Evolutionary conservation across 2,113 vertebrate species (phyloP).

Genomic region (Rhabdornis inornatus): DNA sequence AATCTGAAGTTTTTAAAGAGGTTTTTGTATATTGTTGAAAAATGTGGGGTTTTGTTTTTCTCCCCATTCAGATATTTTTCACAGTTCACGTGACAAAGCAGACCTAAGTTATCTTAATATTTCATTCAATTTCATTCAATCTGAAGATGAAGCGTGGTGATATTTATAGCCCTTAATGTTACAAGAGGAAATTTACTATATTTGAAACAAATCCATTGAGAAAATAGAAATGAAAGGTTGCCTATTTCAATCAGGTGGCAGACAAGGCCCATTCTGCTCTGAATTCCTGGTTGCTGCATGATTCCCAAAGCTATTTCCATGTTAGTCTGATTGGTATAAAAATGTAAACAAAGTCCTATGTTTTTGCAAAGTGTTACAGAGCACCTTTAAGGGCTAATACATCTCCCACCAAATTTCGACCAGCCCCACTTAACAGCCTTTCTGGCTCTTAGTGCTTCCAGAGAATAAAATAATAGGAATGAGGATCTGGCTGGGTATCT

Average conservation of each 20-base stretch:
- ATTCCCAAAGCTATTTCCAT: neutral
- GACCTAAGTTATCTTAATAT: neutral
- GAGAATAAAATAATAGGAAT: neutral
- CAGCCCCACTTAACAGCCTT: neutral
- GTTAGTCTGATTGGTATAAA: neutral
- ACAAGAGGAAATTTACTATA: neutral
- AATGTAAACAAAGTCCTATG: neutral
- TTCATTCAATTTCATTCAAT: neutral
- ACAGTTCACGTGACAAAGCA: neutral
- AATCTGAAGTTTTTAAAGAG: neutral
- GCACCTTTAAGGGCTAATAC: neutral
- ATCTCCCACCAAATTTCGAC: neutral
- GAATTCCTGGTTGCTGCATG: fast-evolving
- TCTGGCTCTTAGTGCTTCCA: neutral
- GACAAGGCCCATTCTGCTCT: neutral
- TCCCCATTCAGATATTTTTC: neutral
- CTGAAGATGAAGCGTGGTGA: neutral
- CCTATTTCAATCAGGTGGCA: neutral
- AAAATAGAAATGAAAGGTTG: neutral
- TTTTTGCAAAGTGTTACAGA: neutral
- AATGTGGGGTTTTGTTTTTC: neutral
- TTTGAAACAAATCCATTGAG: neutral
- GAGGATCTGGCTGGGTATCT: neutral
- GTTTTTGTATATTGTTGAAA: neutral
- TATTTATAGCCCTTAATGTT: neutral